A percentile compares a stretch with the other conserved stretches of the same genome.
Conservation (phyloP, 2,113 vertebrate genomes). For the Esox niger region DNA sequence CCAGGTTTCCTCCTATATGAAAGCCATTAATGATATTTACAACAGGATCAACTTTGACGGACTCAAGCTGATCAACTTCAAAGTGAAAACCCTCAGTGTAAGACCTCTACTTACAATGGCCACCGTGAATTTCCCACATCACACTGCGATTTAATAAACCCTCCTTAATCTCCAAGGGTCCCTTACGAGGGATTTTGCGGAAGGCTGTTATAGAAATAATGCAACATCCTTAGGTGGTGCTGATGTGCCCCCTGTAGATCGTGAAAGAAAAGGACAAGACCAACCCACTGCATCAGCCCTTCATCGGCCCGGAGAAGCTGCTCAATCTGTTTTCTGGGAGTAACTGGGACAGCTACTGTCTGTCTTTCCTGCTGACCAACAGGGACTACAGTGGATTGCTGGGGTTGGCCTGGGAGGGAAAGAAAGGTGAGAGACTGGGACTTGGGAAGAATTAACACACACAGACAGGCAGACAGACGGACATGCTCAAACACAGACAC, state of each 20-base stretch:
- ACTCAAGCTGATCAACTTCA: constrained; percentile 76
- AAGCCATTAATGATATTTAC: constrained; percentile 74
- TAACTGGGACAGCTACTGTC: constrained; percentile 76
- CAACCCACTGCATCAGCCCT: constrained; percentile 55
- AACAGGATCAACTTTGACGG: constrained; percentile 72
- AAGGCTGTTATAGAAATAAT: neutral
- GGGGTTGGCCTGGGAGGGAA: constrained; percentile 80
- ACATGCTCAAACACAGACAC: neutral
- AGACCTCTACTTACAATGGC: constrained; percentile 35
- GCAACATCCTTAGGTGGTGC: neutral
- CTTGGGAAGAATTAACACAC: too few species aligned
- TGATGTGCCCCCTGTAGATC: constrained; percentile 51
- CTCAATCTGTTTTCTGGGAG: constrained; percentile 72
- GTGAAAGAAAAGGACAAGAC: constrained; percentile 55
- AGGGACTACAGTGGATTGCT: constrained; percentile 78
- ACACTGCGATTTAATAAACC: neutral
- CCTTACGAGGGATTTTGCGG: neutral
- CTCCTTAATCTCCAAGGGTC: neutral
- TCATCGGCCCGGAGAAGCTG: constrained; percentile 76
- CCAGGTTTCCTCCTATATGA: constrained; percentile 74
- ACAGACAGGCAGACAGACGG: neutral
- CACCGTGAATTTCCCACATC: neutral
- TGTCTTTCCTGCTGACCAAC: constrained; percentile 79
- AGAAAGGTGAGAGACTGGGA: constrained; percentile 56
- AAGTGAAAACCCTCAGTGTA: constrained; percentile 77